Evolutionary conservation across 2,797 vertebrate genomes (phyloP).

Genomic region (Mus spretus): DNA sequence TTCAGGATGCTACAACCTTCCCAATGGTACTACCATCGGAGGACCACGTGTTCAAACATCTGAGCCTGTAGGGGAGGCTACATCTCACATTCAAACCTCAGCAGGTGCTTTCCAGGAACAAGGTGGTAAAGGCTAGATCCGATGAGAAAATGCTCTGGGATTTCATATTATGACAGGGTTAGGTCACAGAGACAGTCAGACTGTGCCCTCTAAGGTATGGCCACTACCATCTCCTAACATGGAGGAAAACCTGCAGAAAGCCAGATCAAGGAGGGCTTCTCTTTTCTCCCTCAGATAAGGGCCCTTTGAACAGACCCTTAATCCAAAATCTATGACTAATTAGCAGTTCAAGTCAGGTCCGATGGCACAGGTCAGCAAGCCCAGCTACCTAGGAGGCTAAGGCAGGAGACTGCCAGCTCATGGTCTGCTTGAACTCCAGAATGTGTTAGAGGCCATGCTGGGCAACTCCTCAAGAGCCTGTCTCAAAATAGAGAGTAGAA

Average conservation of each 20-base stretch:
- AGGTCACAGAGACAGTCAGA: background rate
- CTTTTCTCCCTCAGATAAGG: accelerated
- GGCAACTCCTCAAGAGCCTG: background rate
- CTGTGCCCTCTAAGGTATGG: background rate
- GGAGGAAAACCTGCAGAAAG: background rate
- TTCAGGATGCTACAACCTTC: background rate
- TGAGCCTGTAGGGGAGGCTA: no score
- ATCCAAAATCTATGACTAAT: background rate
- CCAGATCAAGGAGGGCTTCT: background rate
- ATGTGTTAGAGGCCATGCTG: background rate
- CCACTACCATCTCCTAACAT: background rate
- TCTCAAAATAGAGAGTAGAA: background rate
- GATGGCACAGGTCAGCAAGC: background rate
- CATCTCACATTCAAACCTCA: background rate
- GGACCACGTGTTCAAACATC: no score
- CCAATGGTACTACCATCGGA: no score
- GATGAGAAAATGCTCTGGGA: background rate
- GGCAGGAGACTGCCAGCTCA: background rate
- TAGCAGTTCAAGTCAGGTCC: background rate
- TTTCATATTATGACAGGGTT: background rate
- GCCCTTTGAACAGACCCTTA: background rate
- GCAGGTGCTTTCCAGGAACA: background rate
- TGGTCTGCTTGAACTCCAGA: background rate
- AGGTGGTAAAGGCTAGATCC: accelerated
- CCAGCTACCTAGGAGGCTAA: background rate